Evolutionary conservation across 2,888 invertebrate genomes (phyloP), one percentile per base, ranked within the genome.

Genomic region (Eristalinus aeneus): DNA sequence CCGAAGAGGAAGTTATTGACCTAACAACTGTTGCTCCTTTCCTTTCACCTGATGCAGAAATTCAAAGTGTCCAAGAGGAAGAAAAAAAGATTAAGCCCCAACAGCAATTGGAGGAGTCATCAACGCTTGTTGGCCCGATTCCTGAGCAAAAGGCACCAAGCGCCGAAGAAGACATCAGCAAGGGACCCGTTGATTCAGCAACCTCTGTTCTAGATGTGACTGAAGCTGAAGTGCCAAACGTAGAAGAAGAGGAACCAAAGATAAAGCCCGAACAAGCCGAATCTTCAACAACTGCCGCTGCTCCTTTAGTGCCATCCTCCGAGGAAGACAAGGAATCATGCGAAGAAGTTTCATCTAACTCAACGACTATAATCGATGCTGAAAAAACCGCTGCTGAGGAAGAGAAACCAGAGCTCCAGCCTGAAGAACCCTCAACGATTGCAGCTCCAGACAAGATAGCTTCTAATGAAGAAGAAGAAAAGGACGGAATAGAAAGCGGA

Each of bases 221-320:
- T 20, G 67, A 67, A 12, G 12, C 12, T n/a, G 46, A 67, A 23
- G 32, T 12, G n/a, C 34, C 77, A 61, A 76, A 16, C 16, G 65
- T 76, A 60, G 85, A 73, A 39, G 73, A 77, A 56, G 74, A 22
- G 12, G 32, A 34, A 36, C 4, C 3, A 1, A 56, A 22, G 34
- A 22, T 53, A 31, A 60, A 36, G 36, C 36, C 73, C 27, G 64
- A 64, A 53, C 88, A 89, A 11, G 63, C 67, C 11, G 56, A 74
- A n/a, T 58, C 74, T 11, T 81, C 88, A 39, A 75, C 84, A 34
- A 11, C 11, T 36, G 67, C 12, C 56, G 68, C 87, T 16, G 2
- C 64, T 31, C 2, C 36, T 23, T 60, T 89, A 36, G 88, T 89
- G 39, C 34, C 77, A 46, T 58, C 1, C 36, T 4, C 27, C n/a